Evolutionary conservation across 2,113 vertebrate species (phyloP).

Genomic region (Nicator chloris): DNA sequence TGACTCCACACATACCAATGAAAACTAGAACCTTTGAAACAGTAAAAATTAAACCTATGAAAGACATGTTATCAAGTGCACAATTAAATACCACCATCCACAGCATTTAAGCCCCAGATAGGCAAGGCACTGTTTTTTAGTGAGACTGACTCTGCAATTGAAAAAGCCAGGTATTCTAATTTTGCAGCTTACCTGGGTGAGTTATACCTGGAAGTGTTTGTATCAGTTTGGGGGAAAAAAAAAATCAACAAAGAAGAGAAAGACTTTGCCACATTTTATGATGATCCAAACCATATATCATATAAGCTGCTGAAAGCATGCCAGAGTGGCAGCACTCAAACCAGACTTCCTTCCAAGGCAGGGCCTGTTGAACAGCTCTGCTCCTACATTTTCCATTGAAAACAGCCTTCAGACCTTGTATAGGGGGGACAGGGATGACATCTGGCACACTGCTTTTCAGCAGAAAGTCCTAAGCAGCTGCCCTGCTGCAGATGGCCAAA

Average conservation of each 20-base stretch:
- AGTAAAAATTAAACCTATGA: not conserved
- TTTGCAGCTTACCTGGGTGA: not conserved
- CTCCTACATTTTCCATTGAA: not conserved
- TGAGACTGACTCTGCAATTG: not conserved
- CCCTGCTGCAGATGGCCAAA: not conserved
- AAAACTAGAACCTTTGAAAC: not conserved
- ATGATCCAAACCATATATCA: not conserved
- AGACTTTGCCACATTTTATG: not conserved
- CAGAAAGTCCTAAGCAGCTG: not conserved
- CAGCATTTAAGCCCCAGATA: not conserved
- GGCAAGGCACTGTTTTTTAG: not conserved
- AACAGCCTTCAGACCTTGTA: not conserved
- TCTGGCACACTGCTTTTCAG: not conserved
- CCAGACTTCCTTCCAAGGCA: not conserved
- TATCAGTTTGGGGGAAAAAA: not conserved
- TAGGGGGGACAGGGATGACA: not conserved
- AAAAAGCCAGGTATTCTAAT: not conserved
- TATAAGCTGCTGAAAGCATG: not conserved
- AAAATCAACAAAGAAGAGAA: not conserved
- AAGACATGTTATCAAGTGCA: not conserved
- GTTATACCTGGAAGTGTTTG: not conserved
- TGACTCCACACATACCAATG: not conserved
- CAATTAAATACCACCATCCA: not conserved
- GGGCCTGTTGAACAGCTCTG: not conserved
- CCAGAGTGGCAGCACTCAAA: not conserved